Evolutionary conservation across 1,140 invertebrate genomes (phyloP), one percentile per base, ranked within the genome.

Genomic region (Drosophila sucinea): DNA sequence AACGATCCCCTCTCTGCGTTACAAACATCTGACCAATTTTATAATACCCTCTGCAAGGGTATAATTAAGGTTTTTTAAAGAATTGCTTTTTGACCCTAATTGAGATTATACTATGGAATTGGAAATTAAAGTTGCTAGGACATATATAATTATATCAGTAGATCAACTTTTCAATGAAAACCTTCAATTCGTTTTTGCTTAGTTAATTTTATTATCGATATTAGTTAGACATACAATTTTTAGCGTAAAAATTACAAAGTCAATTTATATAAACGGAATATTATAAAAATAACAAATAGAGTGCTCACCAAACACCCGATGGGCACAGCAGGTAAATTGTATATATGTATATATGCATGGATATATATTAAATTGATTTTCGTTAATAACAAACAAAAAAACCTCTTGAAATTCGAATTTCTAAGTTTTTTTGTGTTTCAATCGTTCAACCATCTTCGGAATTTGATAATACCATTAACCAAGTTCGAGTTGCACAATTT

Each of bases 271-370:
- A 87, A 81, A 86, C 72, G 57, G 58, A 81, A 69, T 76, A 65
- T 86, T 86, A 86, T 73, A 86, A 86, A 83, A 79, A 78, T 79
- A 72, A 83, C 81, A 69, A 86, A 72, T 54, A 77, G 70, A 25
- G 2, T 8, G 23, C 23, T 10, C 70, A 77, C 30, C 56, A 58
- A 65, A 77, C 63, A 70, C 58, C 54, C 27, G 17, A 17, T 40
- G 55, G 32, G 44, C 67, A 71, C 78, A 86, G 71, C 68, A 73
- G 72, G 61, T 77, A 55, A 69, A 71, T 67, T 67, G 64, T 69
- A 60, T 44, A 73, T 70, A 63, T 72, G 44, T 72, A 65, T 62
- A 62, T 35, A 68, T 65, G 32, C 3, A 35, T 57, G 6, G 32
- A 51, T 47, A 25, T 47, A 47, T 47, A 7, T 23, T 47, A 23